Base-by-base conservation (phyloP, 2,113 vertebrate species). In the Boulengeromyrus knoepffleri region DNA sequence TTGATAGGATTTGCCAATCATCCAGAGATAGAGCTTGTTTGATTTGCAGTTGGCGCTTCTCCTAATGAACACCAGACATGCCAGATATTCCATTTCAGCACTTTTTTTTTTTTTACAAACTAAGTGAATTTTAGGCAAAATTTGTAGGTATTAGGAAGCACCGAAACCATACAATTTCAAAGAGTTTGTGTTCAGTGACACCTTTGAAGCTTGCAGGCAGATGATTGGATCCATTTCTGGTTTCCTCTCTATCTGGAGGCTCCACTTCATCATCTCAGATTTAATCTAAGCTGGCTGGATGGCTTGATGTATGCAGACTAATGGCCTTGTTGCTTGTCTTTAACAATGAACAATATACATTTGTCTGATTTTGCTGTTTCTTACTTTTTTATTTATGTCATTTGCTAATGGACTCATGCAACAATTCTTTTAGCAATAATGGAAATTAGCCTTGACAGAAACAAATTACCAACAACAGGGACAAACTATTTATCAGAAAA, bases 1-100 rank as follows among this genome's bases (percentile, higher is more conserved):
- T 94, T 95, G 94, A 94, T 94, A 94, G 92, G 62, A 88, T 80
- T 91, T 93, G 47, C 89, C 50, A 93, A 91, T 90, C 91, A 92
- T 91, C 91, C 92, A 86, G 36, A 56, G 92, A 80, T 66, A 21
- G 45, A 87, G 90, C 53, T 83, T 88, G 74, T 91, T 90, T 90
- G 89, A 89, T 50, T 21, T 66, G 13, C 5, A 89, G 49, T 46
- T 91, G 90, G 49, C 9, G 83, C 13, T 24, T 21, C 31, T 88
- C 62, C 90, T 88, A 88, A 83, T 31, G 89, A 50, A 74, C 70
- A 70, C 47, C 85, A 87, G 45, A 70, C 24, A 74, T 49, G 74
- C 87, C 49, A 46, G 62, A 31, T 2, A 49, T 45, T 31, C 27
- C 8, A 85, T 85, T 36, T 87, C 17, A 36, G 70, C 56, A 90